Percentiles rank a stretch among this genome's conserved stretches.
These are phyloP conservation scores for Hexactinellida sp. DNA, from an alignment of 37 sponge, comb jelly and placozoan genomes.

Conservation along the genomic window DNA sequence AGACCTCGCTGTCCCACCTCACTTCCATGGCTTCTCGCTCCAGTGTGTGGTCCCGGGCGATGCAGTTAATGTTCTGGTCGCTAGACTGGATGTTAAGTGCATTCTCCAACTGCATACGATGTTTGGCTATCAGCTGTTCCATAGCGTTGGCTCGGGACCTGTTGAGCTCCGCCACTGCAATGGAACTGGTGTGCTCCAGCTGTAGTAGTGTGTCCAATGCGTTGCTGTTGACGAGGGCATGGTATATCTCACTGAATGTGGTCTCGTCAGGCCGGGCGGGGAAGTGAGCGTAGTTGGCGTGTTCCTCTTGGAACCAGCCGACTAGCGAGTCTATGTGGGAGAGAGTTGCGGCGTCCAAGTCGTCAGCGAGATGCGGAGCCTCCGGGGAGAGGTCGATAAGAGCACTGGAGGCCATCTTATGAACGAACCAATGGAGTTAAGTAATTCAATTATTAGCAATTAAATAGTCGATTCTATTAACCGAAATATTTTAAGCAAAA, in stretches of 20 bases:
- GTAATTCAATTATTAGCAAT: background rate
- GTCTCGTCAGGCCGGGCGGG: slow-evolving; percentile 19
- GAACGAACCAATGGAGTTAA: no score
- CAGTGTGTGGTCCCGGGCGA: slow-evolving; percentile 33
- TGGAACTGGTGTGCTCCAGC: slow-evolving; percentile 69
- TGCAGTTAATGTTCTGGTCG: slow-evolving; percentile 32
- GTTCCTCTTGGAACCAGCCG: slow-evolving; percentile 7
- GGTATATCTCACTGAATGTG: slow-evolving; percentile 58
- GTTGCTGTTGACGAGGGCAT: slow-evolving; percentile 67
- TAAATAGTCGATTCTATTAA: no score
- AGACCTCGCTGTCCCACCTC: slow-evolving; percentile 38
- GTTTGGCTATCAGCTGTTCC: slow-evolving; percentile 24
- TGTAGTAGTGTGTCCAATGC: slow-evolving; percentile 65
- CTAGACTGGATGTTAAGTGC: slow-evolving; percentile 19
- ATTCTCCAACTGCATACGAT: slow-evolving; percentile 24
- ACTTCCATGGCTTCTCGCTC: slow-evolving; percentile 37
- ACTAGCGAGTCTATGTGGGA: background rate
- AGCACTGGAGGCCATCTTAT: background rate
- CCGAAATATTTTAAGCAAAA: no score
- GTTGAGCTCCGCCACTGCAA: slow-evolving; percentile 38
- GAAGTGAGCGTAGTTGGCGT: slow-evolving; percentile 1
- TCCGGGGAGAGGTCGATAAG: background rate
- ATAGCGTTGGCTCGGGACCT: slow-evolving; percentile 27
- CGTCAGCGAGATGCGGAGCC: background rate
- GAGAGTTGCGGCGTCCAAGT: background rate